These are phyloP conservation scores for Lagorchestes hirsutus DNA, from an alignment of 2,797 vertebrate genomes.

Conservation along the genomic window DNA sequence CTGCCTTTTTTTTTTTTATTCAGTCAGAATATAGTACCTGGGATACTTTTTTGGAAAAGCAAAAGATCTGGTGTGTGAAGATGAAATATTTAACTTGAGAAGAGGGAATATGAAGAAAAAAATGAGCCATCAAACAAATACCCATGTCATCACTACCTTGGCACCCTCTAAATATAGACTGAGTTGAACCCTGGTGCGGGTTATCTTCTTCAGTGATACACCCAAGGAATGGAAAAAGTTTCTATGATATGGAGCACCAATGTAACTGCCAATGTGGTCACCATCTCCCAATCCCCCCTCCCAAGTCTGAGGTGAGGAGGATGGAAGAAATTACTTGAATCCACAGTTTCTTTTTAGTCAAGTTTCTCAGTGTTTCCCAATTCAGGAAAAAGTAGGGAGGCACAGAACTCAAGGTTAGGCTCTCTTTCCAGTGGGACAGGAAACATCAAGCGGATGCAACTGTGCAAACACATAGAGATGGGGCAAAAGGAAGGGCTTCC, in stretches of 20 bases:
- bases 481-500: constrained; percentile 31
- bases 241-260: not conserved
- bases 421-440: constrained; percentile 61
- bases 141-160: not conserved
- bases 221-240: not conserved
- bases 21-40: constrained; percentile 39
- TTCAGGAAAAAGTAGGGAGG: not conserved
- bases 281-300: not conserved
- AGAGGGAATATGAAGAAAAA: not conserved
- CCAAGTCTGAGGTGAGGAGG: not conserved
- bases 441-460: constrained; percentile 77
- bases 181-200: not conserved
- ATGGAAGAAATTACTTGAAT: not conserved
- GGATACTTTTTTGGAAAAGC: constrained; percentile 7
- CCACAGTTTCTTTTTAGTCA: not conserved
- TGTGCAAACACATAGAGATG: constrained; percentile 77
- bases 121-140: not conserved
- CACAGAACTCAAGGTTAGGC: not conserved
- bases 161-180: not conserved
- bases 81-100: constrained; percentile 11
- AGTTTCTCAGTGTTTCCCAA: not conserved
- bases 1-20: constrained; percentile 40
- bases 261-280: not conserved
- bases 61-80: not conserved
- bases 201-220: not conserved